Conservation (phyloP, 2,888 invertebrate species). For the Hemaris fuciformis region DNA sequence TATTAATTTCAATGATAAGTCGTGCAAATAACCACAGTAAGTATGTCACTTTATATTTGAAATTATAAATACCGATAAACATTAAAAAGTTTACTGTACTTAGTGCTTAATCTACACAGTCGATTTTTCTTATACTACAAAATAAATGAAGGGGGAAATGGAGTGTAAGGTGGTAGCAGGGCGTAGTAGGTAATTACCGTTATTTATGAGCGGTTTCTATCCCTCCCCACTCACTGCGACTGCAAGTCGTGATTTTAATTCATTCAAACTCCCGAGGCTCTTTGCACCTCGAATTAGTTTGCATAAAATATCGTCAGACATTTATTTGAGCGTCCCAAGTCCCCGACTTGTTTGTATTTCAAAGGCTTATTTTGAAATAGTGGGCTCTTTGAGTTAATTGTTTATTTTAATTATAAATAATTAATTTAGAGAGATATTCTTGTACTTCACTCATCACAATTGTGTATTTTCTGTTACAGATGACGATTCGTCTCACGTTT, state of each 20-base stretch:
- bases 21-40: too few relatives aligned
- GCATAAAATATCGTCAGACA: conserved; percentile 71
- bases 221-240: conserved; percentile 58
- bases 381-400: conserved; percentile 29
- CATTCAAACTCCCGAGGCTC: conserved; percentile 66
- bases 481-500: conserved; percentile 90
- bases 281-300: conserved; percentile 77
- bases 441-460: neutral
- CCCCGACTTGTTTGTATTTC: conserved; percentile 47
- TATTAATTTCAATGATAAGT: too few relatives aligned
- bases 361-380: conserved; percentile 46
- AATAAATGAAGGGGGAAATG: conserved; percentile 32
- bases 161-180: conserved; percentile 40
- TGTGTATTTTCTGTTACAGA: conserved; percentile 71
- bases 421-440: neutral
- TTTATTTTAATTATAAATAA: conserved; percentile 13
- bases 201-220: conserved; percentile 76
- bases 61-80: too few relatives aligned
- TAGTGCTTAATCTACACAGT: neutral
- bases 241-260: conserved; percentile 78
- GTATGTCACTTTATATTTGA: too few relatives aligned
- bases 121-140: conserved; percentile 9
- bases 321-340: conserved; percentile 58
- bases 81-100: neutral
- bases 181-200: conserved; percentile 69